Evolutionary conservation across 2,797 vertebrate genomes (phyloP).

Genomic region (Lutjanus campechanus): DNA sequence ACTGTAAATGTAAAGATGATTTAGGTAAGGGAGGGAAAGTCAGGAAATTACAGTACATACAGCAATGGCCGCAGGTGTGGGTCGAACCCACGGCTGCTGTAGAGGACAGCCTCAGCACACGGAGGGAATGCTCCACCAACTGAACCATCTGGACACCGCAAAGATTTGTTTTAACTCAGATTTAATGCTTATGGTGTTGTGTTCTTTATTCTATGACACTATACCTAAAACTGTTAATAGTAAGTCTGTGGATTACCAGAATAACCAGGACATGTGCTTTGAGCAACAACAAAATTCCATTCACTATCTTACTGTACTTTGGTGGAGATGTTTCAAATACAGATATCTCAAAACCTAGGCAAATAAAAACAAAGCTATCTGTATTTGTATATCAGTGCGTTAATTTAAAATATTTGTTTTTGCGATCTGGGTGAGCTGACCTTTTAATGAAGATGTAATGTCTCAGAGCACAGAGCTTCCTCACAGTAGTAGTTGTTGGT

Average conservation of each 20-base stretch:
- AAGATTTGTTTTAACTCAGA: neutral
- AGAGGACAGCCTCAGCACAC: too few relatives aligned
- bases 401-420: neutral
- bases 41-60: too few relatives aligned
- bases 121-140: too few relatives aligned
- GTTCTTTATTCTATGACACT: too few relatives aligned
- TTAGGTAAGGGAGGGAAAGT: too few relatives aligned
- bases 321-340: neutral
- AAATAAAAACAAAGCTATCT: neutral
- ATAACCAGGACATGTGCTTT: neutral
- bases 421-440: neutral
- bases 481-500: conserved; percentile 26
- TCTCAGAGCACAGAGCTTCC: conserved; percentile 22
- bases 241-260: neutral
- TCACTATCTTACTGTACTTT: neutral
- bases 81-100: too few relatives aligned
- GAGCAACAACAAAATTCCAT: neutral
- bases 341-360: conserved; percentile 10
- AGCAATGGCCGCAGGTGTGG: too few relatives aligned
- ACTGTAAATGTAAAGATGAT: neutral
- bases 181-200: too few relatives aligned
- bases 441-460: conserved; percentile 24
- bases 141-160: too few relatives aligned
- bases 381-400: neutral
- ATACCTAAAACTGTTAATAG: too few relatives aligned